Base-by-base conservation (phyloP, 2,888 invertebrate genomes). In the Gnatocerus cornutus region DNA sequence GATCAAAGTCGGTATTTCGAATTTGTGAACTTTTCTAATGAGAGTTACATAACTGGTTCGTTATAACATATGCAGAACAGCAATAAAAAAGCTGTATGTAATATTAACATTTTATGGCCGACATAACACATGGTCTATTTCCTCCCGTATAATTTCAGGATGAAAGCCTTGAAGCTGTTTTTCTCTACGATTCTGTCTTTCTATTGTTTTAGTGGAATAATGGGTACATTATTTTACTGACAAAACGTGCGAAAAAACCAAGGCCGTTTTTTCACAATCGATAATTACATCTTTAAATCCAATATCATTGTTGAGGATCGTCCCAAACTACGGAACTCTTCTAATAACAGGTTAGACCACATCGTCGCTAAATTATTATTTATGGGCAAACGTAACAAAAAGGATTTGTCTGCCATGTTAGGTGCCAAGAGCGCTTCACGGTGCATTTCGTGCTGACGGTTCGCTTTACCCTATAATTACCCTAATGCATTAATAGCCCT, bases 121-220 rank as follows among this genome's bases (percentile, higher is more conserved):
- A 75, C 59, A 76, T 76, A 77, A 77, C 78, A 79, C 78, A 80
- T 77, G 78, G 79, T 72, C 78, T 76, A 78, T 79, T 79, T 80
- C 78, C 78, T 65, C 55, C 56, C 33, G 52, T 76, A 78, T 77
- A 76, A 77, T 76, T 80, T 74, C 71, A 68, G 69, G 70, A 68
- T 41, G 66, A 67, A 59, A 71, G 39, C 78, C 79, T 78, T 79
- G 78, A 77, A 75, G 74, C 71, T 73, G 71, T 74, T 78, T 79
- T 79, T 77, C 78, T 78, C 78, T 77, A 33, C 50, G 13, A 74
- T 75, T 76, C 74, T 73, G 74, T 78, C 76, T 77, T 75, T 70
- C 75, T 69, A 76, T 78, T 79, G 77, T 78, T 76, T 77, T 75
- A 63, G 66, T 65, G 43, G 58, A 69, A 73, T 71, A 69, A 71